Evolutionary conservation across 92 coral and sea anemone species (phyloP).

Genomic region (Montipora capitata): DNA sequence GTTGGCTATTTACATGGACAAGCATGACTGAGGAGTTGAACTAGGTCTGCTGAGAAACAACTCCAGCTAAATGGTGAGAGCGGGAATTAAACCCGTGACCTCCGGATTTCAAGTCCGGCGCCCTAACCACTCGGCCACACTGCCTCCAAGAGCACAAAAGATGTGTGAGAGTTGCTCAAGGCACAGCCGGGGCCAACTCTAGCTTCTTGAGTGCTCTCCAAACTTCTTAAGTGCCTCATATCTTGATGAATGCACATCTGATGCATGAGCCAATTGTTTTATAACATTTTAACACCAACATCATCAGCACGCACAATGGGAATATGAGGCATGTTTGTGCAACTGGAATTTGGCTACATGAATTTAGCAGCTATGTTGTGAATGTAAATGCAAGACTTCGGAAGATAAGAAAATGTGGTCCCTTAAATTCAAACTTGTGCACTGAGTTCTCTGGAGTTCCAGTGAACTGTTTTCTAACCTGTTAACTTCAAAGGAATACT

Average conservation of each 20-base stretch:
- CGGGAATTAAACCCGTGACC: no score
- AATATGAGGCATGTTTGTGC: neutral
- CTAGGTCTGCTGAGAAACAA: no score
- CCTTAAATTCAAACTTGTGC: conserved; percentile 7
- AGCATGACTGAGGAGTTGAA: no score
- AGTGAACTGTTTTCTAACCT: neutral
- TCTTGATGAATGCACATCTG: neutral
- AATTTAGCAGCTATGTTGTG: conserved; percentile 11
- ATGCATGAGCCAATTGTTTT: neutral
- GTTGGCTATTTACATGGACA: no score
- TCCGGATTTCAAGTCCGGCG: no score
- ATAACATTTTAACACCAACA: neutral
- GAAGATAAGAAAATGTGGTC: neutral
- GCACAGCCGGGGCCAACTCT: no score
- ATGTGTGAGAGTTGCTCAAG: no score
- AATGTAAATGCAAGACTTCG: neutral
- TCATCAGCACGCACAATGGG: neutral
- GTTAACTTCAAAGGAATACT: conserved; percentile 4
- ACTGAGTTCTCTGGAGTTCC: conserved; percentile 8
- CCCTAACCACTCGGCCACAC: no score
- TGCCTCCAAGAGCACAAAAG: no score
- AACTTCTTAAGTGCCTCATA: neutral
- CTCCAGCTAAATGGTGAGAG: no score
- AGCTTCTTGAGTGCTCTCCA: no score
- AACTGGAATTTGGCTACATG: conserved; percentile 6